Base-by-base conservation (phyloP, 2,888 invertebrate genomes). In the Polia nebulosa region DNA sequence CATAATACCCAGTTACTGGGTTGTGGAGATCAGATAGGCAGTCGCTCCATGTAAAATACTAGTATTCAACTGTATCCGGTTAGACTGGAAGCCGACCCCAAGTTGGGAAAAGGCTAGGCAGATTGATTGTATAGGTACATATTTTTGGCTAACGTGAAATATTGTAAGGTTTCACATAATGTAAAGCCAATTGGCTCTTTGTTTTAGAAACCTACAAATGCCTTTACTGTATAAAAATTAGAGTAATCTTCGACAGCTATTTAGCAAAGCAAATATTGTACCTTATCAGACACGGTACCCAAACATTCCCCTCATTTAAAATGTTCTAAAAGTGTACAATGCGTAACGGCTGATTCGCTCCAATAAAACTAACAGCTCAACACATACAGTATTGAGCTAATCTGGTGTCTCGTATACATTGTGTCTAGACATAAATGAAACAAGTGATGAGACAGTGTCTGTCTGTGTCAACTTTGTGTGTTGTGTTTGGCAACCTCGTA, bases 401-500 rank as follows among this genome's bases (percentile, higher is more conserved):
- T 82, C 72, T 76, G 52, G n/a, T 1, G 53, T 64, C 64, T 61
- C 45, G 76, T 62, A 76, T 72, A 82, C 78, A 74, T 69, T 78
- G 82, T 84, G 84, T 83, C 69, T 70, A 70, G 74, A 70, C 74
- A n/a, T 44, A n/a, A 68, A 11, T 66, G 66, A 39, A 22, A 64
- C 60, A 11, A 25, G 32, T 20, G 68, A 34, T 60, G 63, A 81
- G 81, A 81, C 75, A 47, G 34, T 60, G 61, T 76, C 56, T 51
- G 86, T 89, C 85, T 89, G 81, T 86, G 88, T 85, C 81, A 84
- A 86, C 87, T 47, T 75, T 60, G 76, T 67, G 56, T 85, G 81
- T 87, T 86, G 84, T 86, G 87, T 89, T 89, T 85, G 84, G 60
- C 69, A 71, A 81, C 61, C 59, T 85, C 87, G 85, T 89, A 86